These are phyloP conservation scores for Okapia johnstoni DNA, from an alignment of 2,113 vertebrate species.

Conservation along the genomic window DNA sequence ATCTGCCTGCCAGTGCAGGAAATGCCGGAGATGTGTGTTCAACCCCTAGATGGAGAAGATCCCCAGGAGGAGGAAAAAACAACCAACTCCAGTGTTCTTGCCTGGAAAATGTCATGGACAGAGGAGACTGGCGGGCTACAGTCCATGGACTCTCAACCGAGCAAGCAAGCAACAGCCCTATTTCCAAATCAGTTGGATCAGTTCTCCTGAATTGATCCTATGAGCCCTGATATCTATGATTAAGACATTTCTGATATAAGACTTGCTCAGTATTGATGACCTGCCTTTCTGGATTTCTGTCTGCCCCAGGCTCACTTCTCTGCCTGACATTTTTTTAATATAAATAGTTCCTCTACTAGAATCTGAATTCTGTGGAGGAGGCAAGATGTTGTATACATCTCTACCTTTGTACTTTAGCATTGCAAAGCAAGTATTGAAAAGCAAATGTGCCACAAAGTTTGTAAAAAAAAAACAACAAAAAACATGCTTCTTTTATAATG, in stretches of 20 bases:
- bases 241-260: neutral
- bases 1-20: neutral
- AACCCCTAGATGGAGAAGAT: neutral
- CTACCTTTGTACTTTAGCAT: neutral
- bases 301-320: neutral
- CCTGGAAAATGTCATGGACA: neutral
- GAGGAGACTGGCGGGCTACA: neutral
- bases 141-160: neutral
- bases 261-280: neutral
- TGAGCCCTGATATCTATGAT: neutral
- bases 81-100: neutral
- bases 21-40: neutral
- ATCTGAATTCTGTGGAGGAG: neutral
- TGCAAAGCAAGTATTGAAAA: neutral
- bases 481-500: neutral
- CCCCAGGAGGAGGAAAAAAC: neutral
- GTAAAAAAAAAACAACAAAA: neutral
- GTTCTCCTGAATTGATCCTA: too few species aligned
- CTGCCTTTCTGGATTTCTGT: neutral
- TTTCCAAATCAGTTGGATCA: neutral
- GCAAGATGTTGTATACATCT: neutral
- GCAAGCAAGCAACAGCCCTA: neutral
- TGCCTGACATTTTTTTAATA: neutral
- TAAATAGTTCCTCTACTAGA: neutral
- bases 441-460: neutral